phyloP scores from a whole-genome alignment of 2,113 vertebrate species.

The Fregata magnificens region DNA sequence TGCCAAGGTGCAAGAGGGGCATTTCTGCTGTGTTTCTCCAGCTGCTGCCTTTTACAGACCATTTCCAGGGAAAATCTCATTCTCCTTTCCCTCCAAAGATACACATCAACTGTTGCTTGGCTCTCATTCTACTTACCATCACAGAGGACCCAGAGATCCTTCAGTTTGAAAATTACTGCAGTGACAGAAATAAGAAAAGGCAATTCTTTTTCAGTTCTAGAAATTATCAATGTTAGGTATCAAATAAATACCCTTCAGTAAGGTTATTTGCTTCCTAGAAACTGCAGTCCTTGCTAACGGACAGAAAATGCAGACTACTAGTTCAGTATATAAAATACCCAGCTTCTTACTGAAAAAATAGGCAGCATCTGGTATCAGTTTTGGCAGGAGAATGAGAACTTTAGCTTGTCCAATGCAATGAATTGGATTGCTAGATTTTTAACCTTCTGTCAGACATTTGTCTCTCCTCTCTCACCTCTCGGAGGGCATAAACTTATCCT shows the following conservation, averaged over 20 bases:
- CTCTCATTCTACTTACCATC: not conserved
- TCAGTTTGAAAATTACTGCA: not conserved
- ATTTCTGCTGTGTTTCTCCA: not conserved
- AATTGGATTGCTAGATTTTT: not conserved
- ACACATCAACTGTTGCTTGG: not conserved
- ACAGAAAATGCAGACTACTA: not conserved
- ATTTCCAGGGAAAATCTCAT: not conserved
- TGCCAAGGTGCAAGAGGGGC: not conserved
- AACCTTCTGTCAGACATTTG: not conserved
- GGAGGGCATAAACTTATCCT: not conserved
- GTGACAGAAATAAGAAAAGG: not conserved
- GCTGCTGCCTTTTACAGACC: not conserved
- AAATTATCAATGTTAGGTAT: not conserved
- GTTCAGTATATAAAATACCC: not conserved
- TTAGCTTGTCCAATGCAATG: not conserved
- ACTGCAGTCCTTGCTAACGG: not conserved
- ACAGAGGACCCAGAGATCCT: not conserved
- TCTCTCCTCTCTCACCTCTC: not conserved
- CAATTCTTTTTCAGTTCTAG: not conserved
- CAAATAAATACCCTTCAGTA: not conserved
- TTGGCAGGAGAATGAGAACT: not conserved
- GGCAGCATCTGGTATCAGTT: not conserved
- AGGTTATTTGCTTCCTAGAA: not conserved
- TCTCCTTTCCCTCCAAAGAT: not conserved
- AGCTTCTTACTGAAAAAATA: not conserved